Conservation (phyloP, 2,888 invertebrate genomes). For the Eudemis profundana region DNA sequence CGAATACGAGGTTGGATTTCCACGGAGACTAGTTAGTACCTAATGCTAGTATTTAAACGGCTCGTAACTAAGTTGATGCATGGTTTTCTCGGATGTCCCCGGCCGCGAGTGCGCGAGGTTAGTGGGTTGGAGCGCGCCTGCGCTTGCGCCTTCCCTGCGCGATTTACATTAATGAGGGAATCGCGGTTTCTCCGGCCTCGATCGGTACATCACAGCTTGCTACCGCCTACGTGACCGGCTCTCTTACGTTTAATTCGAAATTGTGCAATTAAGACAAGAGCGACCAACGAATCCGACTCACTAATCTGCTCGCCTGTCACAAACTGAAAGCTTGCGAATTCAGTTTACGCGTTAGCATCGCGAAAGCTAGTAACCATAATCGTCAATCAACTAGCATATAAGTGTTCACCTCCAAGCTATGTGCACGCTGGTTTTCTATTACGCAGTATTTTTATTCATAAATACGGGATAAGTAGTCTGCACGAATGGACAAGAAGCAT, state of each 20-base stretch:
- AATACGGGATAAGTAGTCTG: constrained; percentile 44
- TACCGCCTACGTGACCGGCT: constrained; percentile 66
- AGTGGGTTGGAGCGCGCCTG: constrained; percentile 73
- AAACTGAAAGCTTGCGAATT: constrained; percentile 46
- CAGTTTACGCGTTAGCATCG: constrained; percentile 48
- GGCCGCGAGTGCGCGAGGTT: constrained; percentile 69
- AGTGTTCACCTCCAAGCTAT: constrained; percentile 31
- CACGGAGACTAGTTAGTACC: constrained; percentile 20
- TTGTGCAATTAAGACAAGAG: constrained; percentile 64
- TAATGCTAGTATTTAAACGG: constrained; percentile 46
- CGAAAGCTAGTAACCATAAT: constrained; percentile 54
- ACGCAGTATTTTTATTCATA: constrained; percentile 42
- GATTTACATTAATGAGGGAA: constrained; percentile 78
- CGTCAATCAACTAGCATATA: constrained; percentile 50
- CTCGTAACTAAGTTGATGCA: constrained; percentile 47
- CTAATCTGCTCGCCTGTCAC: constrained; percentile 54
- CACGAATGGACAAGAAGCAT: constrained; percentile 40
- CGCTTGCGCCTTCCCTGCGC: constrained; percentile 58
- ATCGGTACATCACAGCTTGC: constrained; percentile 64
- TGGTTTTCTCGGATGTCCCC: constrained; percentile 59
- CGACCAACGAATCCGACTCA: constrained; percentile 55
- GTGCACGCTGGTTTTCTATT: constrained; percentile 27
- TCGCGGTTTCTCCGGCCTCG: constrained; percentile 75
- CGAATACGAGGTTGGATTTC: neutral
- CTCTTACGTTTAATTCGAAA: constrained; percentile 62